A percentile compares a stretch with the other conserved stretches of the same genome.
Conservation (phyloP, 2,113 vertebrate genomes). For the Psephotus haematonotus region DNA sequence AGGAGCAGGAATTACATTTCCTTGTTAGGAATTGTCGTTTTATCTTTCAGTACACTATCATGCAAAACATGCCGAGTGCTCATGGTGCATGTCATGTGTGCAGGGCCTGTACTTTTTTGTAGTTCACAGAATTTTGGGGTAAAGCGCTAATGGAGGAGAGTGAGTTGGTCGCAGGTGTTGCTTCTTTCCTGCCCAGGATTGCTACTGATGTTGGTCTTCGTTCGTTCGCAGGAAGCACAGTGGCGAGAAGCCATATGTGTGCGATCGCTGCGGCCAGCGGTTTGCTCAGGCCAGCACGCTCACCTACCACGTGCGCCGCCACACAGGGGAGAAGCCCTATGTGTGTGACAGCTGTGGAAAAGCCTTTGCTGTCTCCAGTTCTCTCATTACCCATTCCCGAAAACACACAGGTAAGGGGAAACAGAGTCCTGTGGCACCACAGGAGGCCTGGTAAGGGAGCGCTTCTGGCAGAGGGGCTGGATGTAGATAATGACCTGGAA, state of each 20-base stretch:
- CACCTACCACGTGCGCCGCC: conserved; percentile 94
- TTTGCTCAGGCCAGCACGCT: conserved; percentile 97
- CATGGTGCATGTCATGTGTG: rapidly evolving
- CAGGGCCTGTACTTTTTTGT: background rate
- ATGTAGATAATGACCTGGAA: rapidly evolving
- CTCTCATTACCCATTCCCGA: conserved; percentile 93
- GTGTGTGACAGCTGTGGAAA: conserved; percentile 96
- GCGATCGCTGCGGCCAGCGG: conserved; percentile 91
- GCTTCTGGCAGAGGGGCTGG: background rate
- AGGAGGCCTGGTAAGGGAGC: background rate
- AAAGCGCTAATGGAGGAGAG: background rate
- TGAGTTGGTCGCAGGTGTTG: rapidly evolving
- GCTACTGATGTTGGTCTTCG: background rate
- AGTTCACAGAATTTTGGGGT: background rate
- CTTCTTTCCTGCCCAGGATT: background rate
- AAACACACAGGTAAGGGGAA: conserved; percentile 89
- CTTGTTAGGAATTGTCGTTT: background rate
- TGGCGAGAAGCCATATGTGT: conserved; percentile 97
- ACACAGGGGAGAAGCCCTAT: conserved; percentile 97
- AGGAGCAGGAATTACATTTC: background rate
- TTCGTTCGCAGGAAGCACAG: conserved; percentile 87
- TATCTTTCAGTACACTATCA: rapidly evolving
- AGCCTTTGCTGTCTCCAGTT: conserved; percentile 96
- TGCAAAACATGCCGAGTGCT: background rate
- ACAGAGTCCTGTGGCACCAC: rapidly evolving